Evolutionary conservation across 2,888 invertebrate species (phyloP).

Genomic region (Stenodema calcarata): DNA sequence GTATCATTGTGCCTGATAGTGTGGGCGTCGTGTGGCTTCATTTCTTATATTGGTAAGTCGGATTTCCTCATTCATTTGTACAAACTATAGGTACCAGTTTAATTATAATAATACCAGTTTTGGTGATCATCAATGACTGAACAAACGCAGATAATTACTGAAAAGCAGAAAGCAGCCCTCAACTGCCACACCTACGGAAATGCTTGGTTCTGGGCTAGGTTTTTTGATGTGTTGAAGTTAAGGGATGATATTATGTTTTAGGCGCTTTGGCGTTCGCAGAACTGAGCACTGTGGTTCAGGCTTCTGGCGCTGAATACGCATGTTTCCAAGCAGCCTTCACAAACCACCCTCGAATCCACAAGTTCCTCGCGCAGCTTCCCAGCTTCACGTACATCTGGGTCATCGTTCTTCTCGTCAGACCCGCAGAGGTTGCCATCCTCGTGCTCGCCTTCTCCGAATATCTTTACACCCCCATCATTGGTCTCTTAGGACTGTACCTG

Average conservation of each 20-base stretch:
- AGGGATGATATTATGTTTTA: constrained; percentile 58
- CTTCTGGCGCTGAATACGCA: constrained; percentile 83
- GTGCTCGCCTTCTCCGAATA: constrained; percentile 80
- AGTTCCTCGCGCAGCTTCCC: constrained; percentile 75
- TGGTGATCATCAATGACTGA: too few relatives aligned
- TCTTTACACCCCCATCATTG: constrained; percentile 71
- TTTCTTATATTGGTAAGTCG: constrained; percentile 77
- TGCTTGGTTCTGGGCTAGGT: too few relatives aligned
- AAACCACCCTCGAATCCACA: constrained; percentile 66
- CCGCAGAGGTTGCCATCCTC: constrained; percentile 80
- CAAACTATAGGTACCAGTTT: too few relatives aligned
- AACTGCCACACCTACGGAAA: too few relatives aligned
- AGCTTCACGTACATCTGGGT: constrained; percentile 81
- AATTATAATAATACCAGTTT: too few relatives aligned
- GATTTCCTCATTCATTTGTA: background rate
- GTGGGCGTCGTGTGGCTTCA: constrained; percentile 79
- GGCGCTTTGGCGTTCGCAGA: constrained; percentile 83
- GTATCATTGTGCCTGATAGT: constrained; percentile 79
- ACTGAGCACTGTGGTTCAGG: constrained; percentile 77
- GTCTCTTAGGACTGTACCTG: constrained; percentile 61
- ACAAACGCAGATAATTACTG: too few relatives aligned
- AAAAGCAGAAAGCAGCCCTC: too few relatives aligned
- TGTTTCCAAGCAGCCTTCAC: constrained; percentile 78
- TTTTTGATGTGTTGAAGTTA: too few relatives aligned
- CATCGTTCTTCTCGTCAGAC: constrained; percentile 75